Conservation (phyloP, 2,113 vertebrate genomes). For the Callithrix jacchus region DNA sequence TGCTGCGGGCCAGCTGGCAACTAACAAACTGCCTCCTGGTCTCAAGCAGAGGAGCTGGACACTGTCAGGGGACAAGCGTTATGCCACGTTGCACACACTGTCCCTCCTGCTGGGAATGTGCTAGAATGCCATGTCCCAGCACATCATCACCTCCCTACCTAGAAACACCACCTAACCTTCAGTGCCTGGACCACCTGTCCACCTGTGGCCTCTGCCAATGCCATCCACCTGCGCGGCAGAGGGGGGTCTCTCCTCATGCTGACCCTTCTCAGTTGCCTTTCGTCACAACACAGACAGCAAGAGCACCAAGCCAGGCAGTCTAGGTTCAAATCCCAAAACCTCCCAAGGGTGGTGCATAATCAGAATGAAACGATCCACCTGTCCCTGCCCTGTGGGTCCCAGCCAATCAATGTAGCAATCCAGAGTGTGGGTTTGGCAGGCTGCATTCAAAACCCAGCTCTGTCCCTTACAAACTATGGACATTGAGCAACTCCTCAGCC, state of each 20-base stretch:
- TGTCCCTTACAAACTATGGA: background rate
- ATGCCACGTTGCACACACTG: background rate
- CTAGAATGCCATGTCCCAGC: background rate
- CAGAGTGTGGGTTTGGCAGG: background rate
- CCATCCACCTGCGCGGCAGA: fast-evolving
- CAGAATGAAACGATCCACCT: background rate
- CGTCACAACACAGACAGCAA: background rate
- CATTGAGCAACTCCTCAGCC: background rate
- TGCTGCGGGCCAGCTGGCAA: background rate
- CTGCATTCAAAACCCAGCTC: background rate
- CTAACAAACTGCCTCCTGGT: background rate
- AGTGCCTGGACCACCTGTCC: background rate
- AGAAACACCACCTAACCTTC: background rate
- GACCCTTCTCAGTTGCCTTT: background rate
- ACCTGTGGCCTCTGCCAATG: fast-evolving
- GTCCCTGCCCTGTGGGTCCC: background rate
- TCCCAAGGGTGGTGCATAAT: fast-evolving
- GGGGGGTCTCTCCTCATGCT: background rate
- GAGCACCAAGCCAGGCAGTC: background rate
- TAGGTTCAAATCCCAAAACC: background rate
- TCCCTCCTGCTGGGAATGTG: background rate
- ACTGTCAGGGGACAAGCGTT: background rate
- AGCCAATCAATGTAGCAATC: background rate
- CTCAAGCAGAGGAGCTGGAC: background rate
- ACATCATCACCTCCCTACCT: background rate